These are phyloP conservation scores for Gouania willdenowi DNA, from an alignment of 2,797 vertebrate species.

Conservation along the genomic window DNA sequence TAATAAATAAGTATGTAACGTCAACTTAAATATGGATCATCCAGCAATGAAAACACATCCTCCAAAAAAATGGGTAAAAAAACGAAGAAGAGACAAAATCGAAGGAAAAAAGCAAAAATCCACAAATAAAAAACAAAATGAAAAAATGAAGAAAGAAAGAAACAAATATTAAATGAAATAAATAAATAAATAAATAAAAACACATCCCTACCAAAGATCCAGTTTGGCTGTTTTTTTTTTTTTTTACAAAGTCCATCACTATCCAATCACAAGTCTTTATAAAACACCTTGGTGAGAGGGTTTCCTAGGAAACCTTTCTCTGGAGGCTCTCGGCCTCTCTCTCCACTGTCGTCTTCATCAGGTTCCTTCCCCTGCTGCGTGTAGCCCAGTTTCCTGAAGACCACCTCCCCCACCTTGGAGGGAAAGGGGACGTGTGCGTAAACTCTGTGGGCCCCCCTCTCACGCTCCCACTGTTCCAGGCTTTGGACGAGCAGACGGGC, in stretches of 20 bases:
- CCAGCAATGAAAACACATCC: too few species aligned
- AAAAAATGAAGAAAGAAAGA: not conserved
- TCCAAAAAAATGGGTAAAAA: too few species aligned
- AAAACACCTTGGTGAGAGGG: constrained; percentile 81
- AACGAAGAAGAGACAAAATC: too few species aligned
- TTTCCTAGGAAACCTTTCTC: constrained; percentile 80
- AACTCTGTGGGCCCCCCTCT: constrained; percentile 63
- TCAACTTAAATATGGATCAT: too few species aligned
- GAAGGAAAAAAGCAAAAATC: too few species aligned
- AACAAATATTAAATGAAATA: constrained; percentile 23
- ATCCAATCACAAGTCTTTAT: constrained; percentile 77
- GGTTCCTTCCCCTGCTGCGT: constrained; percentile 58
- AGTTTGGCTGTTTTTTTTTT: not conserved
- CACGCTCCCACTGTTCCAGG: constrained; percentile 74
- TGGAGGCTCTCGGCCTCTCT: constrained; percentile 57
- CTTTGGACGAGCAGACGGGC: constrained; percentile 78
- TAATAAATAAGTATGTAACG: too few species aligned
- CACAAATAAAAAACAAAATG: constrained; percentile 19
- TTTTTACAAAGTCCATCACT: constrained; percentile 2
- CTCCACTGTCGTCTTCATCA: constrained; percentile 55
- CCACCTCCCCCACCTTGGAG: constrained; percentile 75
- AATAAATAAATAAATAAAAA: constrained; percentile 1
- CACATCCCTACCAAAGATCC: constrained; percentile 1
- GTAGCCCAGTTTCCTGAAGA: constrained; percentile 84
- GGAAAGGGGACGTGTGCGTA: constrained; percentile 79